Evolutionary conservation across 2,888 invertebrate species (phyloP), one percentile per base, ranked within the genome.

Genomic region (Eurytoma adleriae): DNA sequence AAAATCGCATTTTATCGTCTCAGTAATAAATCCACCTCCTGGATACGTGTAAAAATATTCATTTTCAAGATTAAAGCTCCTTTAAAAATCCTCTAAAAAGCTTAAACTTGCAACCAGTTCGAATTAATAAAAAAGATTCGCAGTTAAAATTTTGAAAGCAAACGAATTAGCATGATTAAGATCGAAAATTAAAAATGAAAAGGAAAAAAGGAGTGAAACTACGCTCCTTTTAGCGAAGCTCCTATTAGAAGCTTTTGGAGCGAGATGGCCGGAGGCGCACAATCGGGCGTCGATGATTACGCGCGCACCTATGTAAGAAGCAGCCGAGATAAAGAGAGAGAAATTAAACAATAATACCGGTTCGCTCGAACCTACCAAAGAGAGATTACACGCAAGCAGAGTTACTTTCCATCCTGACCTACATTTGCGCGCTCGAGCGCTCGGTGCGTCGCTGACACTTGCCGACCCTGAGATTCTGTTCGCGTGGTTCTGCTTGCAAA

Each of bases 331-430:
- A 48, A 18, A 48, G 18, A 64, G 48, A 14, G 1, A 14, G 16
- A 85, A 83, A 83, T 83, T 83, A 82, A 84, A 84, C 84, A 85
- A 84, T 84, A 85, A 85, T 85, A 84, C 85, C 83, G 83, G 82
- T 79, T 85, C 81, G 85, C 82, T 84, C 83, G 83, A 81, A 68
- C 78, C 40, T 74, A 79, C 85, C 84, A 85, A 84, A 84, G 84
- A 84, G 87, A 86, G 87, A 84, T 86, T 85, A 84, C 84, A 83
- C 84, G 86, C 84, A 81, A 82, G 84, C 86, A 85, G 84, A 85
- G 85, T 85, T 86, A 87, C 87, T 87, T 88, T 88, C 88, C 87
- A 87, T 88, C 88, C 87, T 88, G 88, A 88, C 88, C 88, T 85
- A 88, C 86, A 88, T 87, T 87, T 84, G 82, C 83, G 81, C 83